Conservation (phyloP, 2,113 vertebrate species). For the Danio rerio region DNA sequence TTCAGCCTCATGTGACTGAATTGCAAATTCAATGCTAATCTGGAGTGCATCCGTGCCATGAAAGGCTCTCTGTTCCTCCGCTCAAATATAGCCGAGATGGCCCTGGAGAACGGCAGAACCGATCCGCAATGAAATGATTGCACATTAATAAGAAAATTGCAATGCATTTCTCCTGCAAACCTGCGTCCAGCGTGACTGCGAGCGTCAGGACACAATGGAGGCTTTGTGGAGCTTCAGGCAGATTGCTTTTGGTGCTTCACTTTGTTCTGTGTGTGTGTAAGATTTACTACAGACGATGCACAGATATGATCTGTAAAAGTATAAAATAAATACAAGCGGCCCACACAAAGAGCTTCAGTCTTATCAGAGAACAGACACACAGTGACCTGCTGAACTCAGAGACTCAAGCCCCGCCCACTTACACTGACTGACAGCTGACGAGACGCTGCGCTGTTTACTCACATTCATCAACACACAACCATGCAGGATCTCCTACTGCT, state of each 20-base stretch:
- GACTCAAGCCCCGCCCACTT: background rate
- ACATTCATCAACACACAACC: no score
- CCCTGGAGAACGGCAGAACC: conserved; percentile 15
- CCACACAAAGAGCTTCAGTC: conserved; percentile 28
- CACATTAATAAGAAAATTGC: conserved; percentile 20
- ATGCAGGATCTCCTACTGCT: no score
- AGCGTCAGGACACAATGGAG: conserved; percentile 39
- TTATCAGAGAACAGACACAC: background rate
- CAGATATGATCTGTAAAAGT: conserved; percentile 39
- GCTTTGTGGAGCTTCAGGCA: no score
- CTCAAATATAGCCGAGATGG: conserved; percentile 32
- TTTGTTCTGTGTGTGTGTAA: background rate
- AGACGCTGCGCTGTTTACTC: no score
- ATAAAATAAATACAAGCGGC: conserved; percentile 3
- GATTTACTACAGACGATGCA: conserved; percentile 38
- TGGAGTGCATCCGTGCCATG: conserved; percentile 30
- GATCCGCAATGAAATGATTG: conserved; percentile 8
- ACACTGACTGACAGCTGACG: background rate
- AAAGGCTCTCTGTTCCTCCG: conserved; percentile 48
- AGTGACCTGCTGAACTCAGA: background rate
- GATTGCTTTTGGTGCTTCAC: background rate
- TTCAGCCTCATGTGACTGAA: conserved; percentile 48
- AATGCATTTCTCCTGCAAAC: background rate
- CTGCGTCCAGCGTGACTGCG: conserved; percentile 2
- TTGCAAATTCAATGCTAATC: conserved; percentile 55